These are phyloP conservation scores for Drosophila picticornis DNA, from an alignment of 2,888 invertebrate genomes.

Conservation along the genomic window DNA sequence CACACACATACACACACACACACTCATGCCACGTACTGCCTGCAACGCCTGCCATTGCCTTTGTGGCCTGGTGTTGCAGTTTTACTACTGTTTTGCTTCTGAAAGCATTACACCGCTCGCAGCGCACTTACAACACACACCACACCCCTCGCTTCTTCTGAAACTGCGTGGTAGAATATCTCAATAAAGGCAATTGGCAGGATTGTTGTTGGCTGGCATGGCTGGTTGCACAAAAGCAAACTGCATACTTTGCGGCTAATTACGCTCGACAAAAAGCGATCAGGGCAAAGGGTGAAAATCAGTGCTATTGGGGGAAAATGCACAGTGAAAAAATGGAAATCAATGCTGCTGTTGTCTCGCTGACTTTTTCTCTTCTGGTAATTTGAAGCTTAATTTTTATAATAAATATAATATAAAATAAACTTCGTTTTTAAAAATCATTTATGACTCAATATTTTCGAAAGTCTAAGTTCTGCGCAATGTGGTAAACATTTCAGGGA, in stretches of 20 bases:
- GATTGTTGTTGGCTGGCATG: slow-evolving; percentile 26
- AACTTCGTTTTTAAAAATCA: neutral
- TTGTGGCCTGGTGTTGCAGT: slow-evolving; percentile 31
- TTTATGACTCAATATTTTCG: neutral
- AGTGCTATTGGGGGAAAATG: neutral
- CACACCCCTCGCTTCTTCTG: neutral
- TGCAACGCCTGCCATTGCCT: slow-evolving; percentile 34
- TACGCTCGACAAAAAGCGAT: slow-evolving; percentile 52
- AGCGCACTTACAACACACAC: neutral
- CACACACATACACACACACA: slow-evolving; percentile 14
- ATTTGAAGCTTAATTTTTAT: neutral
- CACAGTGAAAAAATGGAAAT: neutral
- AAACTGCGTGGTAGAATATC: slow-evolving; percentile 15
- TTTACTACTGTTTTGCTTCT: slow-evolving; percentile 12
- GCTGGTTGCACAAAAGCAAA: slow-evolving; percentile 49
- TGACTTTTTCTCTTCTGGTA: neutral
- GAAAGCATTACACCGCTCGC: neutral
- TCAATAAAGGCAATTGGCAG: slow-evolving; percentile 48
- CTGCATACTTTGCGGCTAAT: slow-evolving; percentile 72
- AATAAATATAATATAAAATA: neutral
- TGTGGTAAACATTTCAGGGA: neutral
- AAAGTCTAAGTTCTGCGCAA: neutral
- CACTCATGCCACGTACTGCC: slow-evolving; percentile 2
- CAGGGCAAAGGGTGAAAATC: neutral
- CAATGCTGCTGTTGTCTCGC: neutral